These are phyloP conservation scores for Drosophila busckii DNA, from an alignment of 1,140 invertebrate species.

Conservation along the genomic window DNA sequence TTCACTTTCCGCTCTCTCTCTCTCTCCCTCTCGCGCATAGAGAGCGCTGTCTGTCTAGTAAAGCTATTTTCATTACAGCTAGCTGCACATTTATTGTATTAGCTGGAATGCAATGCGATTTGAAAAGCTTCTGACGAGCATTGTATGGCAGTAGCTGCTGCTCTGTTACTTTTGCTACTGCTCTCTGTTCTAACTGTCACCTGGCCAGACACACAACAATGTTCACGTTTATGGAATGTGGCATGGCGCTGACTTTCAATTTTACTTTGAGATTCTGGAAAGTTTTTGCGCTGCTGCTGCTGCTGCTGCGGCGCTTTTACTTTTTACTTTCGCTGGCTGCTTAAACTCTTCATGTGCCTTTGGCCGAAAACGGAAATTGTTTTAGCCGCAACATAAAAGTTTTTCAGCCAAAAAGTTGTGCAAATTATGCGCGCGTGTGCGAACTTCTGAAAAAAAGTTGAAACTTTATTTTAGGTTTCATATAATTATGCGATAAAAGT, in stretches of 20 bases:
- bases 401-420: slow-evolving; percentile 6
- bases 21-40: slow-evolving; percentile 14
- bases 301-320: slow-evolving; percentile 9
- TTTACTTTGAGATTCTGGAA: slow-evolving; percentile 6
- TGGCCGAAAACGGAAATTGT: slow-evolving; percentile 51
- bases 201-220: slow-evolving; percentile 17
- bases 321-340: slow-evolving; percentile 8
- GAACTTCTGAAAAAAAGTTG: slow-evolving; percentile 13
- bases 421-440: slow-evolving; percentile 3
- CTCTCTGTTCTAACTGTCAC: slow-evolving; percentile 23
- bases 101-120: slow-evolving; percentile 57
- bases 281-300: not conserved
- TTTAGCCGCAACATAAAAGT: slow-evolving; percentile 49
- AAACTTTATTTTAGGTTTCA: too few species aligned
- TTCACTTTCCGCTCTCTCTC: slow-evolving; percentile 3
- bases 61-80: slow-evolving; percentile 17
- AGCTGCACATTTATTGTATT: slow-evolving; percentile 32
- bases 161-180: not conserved
- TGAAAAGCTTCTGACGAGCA: slow-evolving; percentile 28
- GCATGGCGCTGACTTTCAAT: slow-evolving; percentile 25
- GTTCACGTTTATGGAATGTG: slow-evolving; percentile 23
- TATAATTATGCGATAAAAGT: too few species aligned
- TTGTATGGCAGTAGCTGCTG: slow-evolving; percentile 17
- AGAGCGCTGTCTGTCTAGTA: too few species aligned
- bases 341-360: slow-evolving; percentile 19